These are phyloP conservation scores for Xiphorhynchus elegans DNA, from an alignment of 2,113 vertebrate genomes.

Conservation along the genomic window DNA sequence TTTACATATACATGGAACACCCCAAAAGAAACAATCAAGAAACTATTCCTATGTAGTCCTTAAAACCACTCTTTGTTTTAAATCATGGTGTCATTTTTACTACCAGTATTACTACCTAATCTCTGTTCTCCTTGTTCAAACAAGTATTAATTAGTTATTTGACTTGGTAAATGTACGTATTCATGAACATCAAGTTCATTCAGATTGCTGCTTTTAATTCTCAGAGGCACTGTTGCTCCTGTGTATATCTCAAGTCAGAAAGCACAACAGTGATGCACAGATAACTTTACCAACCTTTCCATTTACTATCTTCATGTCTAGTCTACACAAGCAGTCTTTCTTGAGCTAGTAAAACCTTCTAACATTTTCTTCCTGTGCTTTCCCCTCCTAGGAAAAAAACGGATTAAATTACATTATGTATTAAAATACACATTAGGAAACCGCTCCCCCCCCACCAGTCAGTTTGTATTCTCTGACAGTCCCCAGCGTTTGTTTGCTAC, in stretches of 20 bases:
- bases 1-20: background rate
- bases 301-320: background rate
- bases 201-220: background rate
- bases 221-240: background rate
- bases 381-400: background rate
- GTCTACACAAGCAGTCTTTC: background rate
- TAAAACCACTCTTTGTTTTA: background rate
- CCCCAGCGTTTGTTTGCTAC: background rate
- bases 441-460: background rate
- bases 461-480: background rate
- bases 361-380: background rate
- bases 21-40: background rate
- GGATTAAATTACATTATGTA: background rate
- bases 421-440: background rate
- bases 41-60: background rate
- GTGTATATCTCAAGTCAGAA: background rate
- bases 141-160: background rate
- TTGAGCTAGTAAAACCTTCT: background rate
- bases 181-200: background rate
- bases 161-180: background rate
- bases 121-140: background rate
- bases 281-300: background rate
- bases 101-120: background rate
- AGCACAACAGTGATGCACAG: background rate
- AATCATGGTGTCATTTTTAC: background rate